Evolutionary conservation across 2,797 vertebrate genomes (phyloP).

Genomic region (Margarornis squamiger): DNA sequence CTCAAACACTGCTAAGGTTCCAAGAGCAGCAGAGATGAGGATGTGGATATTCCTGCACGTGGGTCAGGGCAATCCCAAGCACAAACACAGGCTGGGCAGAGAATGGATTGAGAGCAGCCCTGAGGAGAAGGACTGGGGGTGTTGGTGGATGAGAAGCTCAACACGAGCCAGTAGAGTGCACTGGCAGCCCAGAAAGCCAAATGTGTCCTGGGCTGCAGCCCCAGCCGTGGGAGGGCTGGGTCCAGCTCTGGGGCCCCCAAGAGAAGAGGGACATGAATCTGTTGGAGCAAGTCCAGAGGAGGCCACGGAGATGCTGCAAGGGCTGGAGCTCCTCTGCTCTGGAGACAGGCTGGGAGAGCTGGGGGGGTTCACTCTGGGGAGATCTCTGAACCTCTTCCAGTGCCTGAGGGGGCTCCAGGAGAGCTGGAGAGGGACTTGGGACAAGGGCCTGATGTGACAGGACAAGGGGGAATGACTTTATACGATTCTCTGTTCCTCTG

Average conservation of each 20-base stretch:
- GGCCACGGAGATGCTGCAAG: rapidly evolving
- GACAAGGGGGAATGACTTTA: not conserved
- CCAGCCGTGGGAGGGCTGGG: not conserved
- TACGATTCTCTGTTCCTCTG: rapidly evolving
- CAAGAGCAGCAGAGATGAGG: not conserved
- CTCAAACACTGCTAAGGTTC: not conserved
- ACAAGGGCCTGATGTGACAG: not conserved
- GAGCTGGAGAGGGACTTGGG: not conserved
- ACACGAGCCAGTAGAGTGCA: not conserved
- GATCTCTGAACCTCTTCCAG: not conserved
- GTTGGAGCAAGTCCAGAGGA: not conserved
- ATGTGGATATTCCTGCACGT: not conserved
- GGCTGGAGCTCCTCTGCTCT: not conserved
- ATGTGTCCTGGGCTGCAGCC: not conserved
- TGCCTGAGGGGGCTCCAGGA: not conserved
- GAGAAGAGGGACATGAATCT: not conserved
- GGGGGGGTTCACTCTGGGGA: not conserved
- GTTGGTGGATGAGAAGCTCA: not conserved
- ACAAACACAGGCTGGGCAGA: not conserved
- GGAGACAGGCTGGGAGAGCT: not conserved
- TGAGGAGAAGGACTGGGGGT: not conserved
- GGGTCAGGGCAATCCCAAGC: not conserved
- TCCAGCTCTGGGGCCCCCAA: not conserved
- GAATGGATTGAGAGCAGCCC: not conserved
- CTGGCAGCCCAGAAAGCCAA: not conserved